Evolutionary conservation across 2,888 invertebrate species (phyloP).

Genomic region (Aphrophora alni): DNA sequence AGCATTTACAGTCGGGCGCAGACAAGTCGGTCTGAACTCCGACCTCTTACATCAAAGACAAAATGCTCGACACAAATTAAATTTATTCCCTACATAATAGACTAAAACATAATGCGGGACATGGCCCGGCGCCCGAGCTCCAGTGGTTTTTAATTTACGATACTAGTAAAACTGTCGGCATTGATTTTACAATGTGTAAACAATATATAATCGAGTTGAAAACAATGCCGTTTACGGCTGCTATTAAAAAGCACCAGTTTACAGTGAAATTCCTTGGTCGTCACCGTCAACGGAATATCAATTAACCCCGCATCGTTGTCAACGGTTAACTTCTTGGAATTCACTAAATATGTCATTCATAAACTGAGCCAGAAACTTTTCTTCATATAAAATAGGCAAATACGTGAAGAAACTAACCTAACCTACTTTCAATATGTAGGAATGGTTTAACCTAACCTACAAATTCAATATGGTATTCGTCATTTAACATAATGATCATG

Average conservation of each 20-base stretch:
- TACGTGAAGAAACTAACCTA: too few relatives aligned
- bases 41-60: not conserved
- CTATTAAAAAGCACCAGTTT: not conserved
- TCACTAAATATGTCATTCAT: too few relatives aligned
- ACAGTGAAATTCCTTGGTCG: not conserved
- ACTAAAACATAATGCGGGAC: not conserved
- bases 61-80: not conserved
- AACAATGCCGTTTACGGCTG: not conserved
- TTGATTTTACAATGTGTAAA: constrained; percentile 37
- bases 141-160: constrained; percentile 27
- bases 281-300: too few relatives aligned
- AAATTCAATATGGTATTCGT: too few relatives aligned
- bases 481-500: too few relatives aligned
- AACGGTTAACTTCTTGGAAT: too few relatives aligned
- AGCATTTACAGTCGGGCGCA: too few relatives aligned
- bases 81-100: not conserved
- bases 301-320: too few relatives aligned
- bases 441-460: too few relatives aligned
- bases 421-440: too few relatives aligned
- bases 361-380: too few relatives aligned
- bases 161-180: constrained; percentile 28
- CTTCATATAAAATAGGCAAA: too few relatives aligned
- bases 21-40: not conserved
- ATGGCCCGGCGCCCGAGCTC: not conserved
- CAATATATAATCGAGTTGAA: constrained; percentile 26